Evolutionary conservation across 2,797 vertebrate species (phyloP), one percentile per base, ranked within the genome.

Genomic region (Sebastes taczanowskii): DNA sequence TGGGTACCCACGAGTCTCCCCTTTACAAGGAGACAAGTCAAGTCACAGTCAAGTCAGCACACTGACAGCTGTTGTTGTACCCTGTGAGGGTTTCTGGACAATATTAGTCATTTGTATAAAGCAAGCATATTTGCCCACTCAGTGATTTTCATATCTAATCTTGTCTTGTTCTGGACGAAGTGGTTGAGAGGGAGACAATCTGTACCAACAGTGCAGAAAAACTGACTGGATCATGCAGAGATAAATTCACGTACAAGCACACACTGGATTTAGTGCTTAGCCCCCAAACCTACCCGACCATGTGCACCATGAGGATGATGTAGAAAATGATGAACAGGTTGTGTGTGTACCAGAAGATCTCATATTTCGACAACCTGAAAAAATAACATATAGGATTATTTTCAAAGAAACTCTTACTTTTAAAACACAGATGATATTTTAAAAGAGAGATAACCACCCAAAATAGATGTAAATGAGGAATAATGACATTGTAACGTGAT

Each of bases 281-380:
- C 27, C 20, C 9, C 0, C 7, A 55, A 16, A 92, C 97, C 92
- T 97, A 99, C 98, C 98, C 97, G n/a, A 97, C 95, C 88, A 97
- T 97, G 89, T 99, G 98, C 78, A 98, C 86, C 94, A 99, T 95
- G 75, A 99, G 96, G 85, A 99, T 95, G 88, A 98, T 87, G 91
- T 99, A 99, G 96, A 99, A 99, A 77, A 98, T 88, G 85, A 99
- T 97, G 95, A 98, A 99, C 91, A 99, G 97, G 92, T 98, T 99
- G 95, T 99, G 98, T 35, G 97, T 99, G 84, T 99, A 98, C 97
- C 98, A 99, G 95, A 99, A 99, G 91, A 99, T 97, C 92, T 99
- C 97, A 94, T 98, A 99, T 89, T 96, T 97, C 86, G 96, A 97
- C 86, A 97, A 90, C 90, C 98, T 99, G 95, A 92, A 95, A 72